These are phyloP conservation scores for Danio choprae DNA, from an alignment of 2,797 vertebrate genomes.

Conservation along the genomic window DNA sequence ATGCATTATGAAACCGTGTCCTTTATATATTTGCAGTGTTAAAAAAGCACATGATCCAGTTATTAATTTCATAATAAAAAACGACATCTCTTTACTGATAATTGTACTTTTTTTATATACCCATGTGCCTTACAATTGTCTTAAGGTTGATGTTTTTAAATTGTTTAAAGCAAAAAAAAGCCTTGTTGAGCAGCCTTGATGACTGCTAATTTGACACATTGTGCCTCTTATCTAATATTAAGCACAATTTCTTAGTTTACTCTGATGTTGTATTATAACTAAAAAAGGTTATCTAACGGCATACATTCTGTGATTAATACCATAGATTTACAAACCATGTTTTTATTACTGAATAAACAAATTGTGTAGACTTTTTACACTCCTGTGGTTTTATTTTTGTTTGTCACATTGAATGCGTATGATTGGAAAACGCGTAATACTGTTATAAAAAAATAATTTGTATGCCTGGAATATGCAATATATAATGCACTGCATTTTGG, in stretches of 20 bases:
- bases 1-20: not conserved
- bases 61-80: not conserved
- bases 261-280: not conserved
- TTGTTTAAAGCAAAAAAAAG: not conserved
- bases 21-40: slow-evolving; percentile 19
- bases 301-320: slow-evolving; percentile 5
- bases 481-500: too few relatives aligned
- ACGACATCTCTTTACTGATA: slow-evolving; percentile 4
- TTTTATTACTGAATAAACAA: slow-evolving; percentile 64
- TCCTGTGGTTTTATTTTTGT: slow-evolving; percentile 7
- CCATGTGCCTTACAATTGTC: slow-evolving; percentile 30
- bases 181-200: not conserved
- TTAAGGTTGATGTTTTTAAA: slow-evolving; percentile 1
- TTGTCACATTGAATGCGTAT: not conserved
- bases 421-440: not conserved
- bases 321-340: slow-evolving; percentile 68
- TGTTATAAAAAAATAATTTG: too few relatives aligned
- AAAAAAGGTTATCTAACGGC: slow-evolving; percentile 14
- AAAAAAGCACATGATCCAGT: not conserved
- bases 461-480: too few relatives aligned
- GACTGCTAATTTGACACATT: slow-evolving; percentile 6
- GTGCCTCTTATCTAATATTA: not conserved
- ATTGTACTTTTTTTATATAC: slow-evolving; percentile 23
- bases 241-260: not conserved
- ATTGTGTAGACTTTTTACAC: slow-evolving; percentile 25